Percentiles rank a stretch among this genome's conserved stretches.
Conservation (phyloP, 2,797 vertebrate species). For the Cottoperca gobio region DNA sequence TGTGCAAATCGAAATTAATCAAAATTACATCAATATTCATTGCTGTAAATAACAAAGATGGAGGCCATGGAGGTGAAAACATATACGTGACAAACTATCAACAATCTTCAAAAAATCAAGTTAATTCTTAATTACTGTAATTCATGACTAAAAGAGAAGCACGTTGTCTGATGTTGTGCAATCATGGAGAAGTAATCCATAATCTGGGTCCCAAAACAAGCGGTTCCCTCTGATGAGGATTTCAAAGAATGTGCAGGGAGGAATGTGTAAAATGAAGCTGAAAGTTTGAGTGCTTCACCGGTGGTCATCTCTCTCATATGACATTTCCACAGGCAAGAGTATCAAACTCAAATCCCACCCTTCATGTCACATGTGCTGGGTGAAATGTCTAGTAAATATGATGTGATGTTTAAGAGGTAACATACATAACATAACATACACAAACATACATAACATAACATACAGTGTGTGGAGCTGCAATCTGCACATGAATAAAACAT, state of each 20-base stretch:
- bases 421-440: no score
- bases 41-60: background rate
- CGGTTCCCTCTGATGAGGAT: conserved; percentile 35
- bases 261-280: conserved; percentile 47
- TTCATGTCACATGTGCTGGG: conserved; percentile 44
- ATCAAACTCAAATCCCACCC: conserved; percentile 19
- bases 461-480: background rate
- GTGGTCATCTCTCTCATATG: conserved; percentile 44
- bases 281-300: conserved; percentile 27
- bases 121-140: background rate
- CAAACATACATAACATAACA: no score
- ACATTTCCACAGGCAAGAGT: conserved; percentile 8
- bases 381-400: background rate
- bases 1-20: no score
- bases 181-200: conserved; percentile 60
- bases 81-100: background rate
- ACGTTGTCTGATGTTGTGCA: conserved; percentile 51
- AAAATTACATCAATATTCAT: background rate
- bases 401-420: background rate
- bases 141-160: background rate
- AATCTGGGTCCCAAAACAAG: conserved; percentile 59
- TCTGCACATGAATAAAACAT: background rate
- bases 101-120: background rate
- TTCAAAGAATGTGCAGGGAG: conserved; percentile 57
- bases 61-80: background rate